Conservation (phyloP, 2,888 invertebrate genomes). For the Melanophora roralis region DNA sequence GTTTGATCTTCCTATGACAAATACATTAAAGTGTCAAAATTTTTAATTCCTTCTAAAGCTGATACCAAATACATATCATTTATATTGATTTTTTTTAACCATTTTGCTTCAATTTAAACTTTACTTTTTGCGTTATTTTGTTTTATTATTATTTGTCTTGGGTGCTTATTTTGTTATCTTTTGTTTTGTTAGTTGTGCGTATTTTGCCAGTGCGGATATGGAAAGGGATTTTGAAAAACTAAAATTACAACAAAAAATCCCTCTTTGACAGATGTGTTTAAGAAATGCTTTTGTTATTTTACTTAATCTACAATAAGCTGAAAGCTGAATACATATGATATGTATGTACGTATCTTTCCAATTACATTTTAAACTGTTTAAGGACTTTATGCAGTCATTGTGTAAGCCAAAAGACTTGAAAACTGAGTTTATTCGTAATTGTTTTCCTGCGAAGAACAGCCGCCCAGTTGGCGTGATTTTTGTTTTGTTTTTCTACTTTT, state of each 20-base stretch:
- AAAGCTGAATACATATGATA: too few relatives aligned
- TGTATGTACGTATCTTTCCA: too few relatives aligned
- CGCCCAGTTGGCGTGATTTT: too few relatives aligned
- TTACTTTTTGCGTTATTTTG: background rate
- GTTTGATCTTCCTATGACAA: background rate
- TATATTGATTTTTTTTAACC: conserved; percentile 41
- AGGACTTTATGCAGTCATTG: too few relatives aligned
- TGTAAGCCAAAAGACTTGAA: too few relatives aligned
- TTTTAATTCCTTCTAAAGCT: background rate
- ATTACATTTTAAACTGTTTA: too few relatives aligned
- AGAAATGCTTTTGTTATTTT: background rate
- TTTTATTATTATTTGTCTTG: background rate
- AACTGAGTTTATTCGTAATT: too few relatives aligned
- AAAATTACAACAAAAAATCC: conserved; percentile 1
- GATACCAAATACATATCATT: conserved; percentile 5
- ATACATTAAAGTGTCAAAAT: background rate
- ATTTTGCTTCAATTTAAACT: background rate
- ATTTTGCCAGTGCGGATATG: conserved; percentile 30
- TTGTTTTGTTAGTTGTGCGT: background rate
- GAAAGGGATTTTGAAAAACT: conserved; percentile 4
- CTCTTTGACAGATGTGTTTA: conserved; percentile 41
- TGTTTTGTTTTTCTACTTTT: too few relatives aligned
- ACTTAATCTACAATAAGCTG: too few relatives aligned
- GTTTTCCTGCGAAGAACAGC: too few relatives aligned
- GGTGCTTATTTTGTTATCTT: background rate